Base-by-base conservation (phyloP, 1,140 invertebrate species). In the Drosophila bifasciata region DNA sequence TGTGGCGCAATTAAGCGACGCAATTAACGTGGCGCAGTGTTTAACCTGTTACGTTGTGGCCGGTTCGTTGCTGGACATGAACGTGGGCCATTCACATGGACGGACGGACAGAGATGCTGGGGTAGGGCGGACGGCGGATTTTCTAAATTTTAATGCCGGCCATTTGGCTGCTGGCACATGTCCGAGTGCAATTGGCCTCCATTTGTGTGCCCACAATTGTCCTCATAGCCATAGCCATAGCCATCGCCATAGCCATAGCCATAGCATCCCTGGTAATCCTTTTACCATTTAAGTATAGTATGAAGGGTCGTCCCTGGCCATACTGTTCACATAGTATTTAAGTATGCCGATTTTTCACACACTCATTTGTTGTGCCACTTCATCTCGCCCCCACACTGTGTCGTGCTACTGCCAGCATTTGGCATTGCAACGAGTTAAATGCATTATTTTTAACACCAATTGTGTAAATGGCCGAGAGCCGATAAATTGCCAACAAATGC, bases 391-490 rank as follows among this genome's bases (percentile, higher is more conserved):
- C 8, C 39, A n/a, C 17, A 1, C 11, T 21, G n/a, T n/a, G n/a
- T n/a, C n/a, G n/a, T 5, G 32, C 32, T 36, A 11, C 13, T 13
- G 11, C 11, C 5, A 11, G 23, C 23, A 17, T 48, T 11, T 36
- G 32, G n/a, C 48, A 60, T 40, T 40, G 67, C 49, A 15, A 25
- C 45, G 58, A 63, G 70, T 80, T 76, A 80, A 84, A 84, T 61
- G 80, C 80, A 86, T 84, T 84, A 84, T 80, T 86, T 84, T 84
- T 85, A 86, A 80, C 77, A 66, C 81, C 77, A 86, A 80, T 85
- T 85, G 76, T 74, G 60, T 52, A 69, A 78, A 55, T 69, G 62
- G 25, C 46, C 40, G 39, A 43, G 48, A 46, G 62, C 50, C 80
- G 56, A 86, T 85, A 85, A 80, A 85, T 85, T 86, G 77, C 63